Evolutionary conservation across 2,797 vertebrate genomes (phyloP).

Genomic region (Eupleurogrammus muticus): DNA sequence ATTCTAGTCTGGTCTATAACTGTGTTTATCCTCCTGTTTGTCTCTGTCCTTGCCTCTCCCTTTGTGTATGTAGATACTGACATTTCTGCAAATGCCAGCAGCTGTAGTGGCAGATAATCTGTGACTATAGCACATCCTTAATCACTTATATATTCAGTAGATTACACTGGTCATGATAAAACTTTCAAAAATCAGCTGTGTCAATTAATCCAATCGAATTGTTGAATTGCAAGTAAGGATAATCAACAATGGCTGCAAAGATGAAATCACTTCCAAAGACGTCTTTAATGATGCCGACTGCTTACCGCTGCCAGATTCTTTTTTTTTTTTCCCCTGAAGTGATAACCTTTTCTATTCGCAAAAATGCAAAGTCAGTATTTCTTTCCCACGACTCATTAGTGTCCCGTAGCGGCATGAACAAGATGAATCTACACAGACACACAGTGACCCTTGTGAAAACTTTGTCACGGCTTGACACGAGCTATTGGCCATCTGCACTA

Average conservation of each 20-base stretch:
- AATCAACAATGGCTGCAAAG: neutral
- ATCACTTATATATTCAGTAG: neutral
- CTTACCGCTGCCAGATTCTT: neutral
- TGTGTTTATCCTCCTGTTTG: constrained; percentile 43
- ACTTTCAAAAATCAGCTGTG: neutral
- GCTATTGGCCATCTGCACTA: constrained; percentile 19
- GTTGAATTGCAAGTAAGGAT: neutral
- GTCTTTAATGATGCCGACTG: constrained; percentile 11
- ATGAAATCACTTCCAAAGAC: neutral
- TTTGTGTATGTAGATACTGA: constrained; percentile 65
- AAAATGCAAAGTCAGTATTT: constrained; percentile 7
- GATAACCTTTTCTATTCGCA: neutral
- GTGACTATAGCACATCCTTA: constrained; percentile 63
- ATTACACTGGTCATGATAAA: constrained; percentile 10
- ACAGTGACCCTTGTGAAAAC: constrained; percentile 12
- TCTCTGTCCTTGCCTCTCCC: constrained; percentile 45
- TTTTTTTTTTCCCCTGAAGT: constrained; percentile 12
- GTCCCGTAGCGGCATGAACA: constrained; percentile 9
- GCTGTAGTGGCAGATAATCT: constrained; percentile 68
- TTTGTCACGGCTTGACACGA: constrained; percentile 17
- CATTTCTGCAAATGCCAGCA: constrained; percentile 71
- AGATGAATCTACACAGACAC: constrained; percentile 18
- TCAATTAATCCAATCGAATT: neutral
- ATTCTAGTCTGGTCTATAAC: constrained; percentile 21
- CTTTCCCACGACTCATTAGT: neutral